These are phyloP conservation scores for Metopia argyrocephala DNA, from an alignment of 2,888 invertebrate genomes.

Conservation along the genomic window DNA sequence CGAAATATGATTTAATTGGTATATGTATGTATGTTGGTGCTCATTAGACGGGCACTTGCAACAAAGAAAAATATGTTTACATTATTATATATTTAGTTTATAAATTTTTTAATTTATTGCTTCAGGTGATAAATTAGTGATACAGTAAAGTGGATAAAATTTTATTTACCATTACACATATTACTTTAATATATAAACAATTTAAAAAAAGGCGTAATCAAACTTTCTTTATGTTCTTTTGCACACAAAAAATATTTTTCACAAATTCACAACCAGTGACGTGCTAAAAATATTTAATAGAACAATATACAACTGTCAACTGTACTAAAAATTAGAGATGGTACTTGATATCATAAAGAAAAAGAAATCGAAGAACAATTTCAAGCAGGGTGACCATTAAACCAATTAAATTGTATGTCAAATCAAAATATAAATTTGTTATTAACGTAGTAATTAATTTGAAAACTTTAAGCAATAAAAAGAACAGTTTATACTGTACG, in stretches of 20 bases:
- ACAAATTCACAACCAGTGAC: constrained; percentile 44
- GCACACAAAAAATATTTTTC: constrained; percentile 13
- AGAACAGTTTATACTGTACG: no score
- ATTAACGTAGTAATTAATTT: no score
- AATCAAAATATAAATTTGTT: no score
- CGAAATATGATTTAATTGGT: constrained; percentile 9
- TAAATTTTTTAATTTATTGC: background rate
- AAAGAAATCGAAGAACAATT: background rate
- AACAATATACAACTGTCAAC: constrained; percentile 24
- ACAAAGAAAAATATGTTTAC: constrained; percentile 8
- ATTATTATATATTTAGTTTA: background rate
- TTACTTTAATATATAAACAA: constrained; percentile 17
- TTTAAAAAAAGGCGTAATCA: constrained; percentile 33
- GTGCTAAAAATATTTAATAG: constrained; percentile 34
- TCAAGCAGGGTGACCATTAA: background rate
- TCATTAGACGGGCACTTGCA: background rate
- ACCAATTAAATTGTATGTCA: background rate
- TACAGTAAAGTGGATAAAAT: no score
- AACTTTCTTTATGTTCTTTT: constrained; percentile 19
- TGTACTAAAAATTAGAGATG: constrained; percentile 29
- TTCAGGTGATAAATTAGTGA: no score
- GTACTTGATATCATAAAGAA: background rate
- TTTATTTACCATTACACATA: constrained; percentile 42
- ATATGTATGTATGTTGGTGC: background rate
- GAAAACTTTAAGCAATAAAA: no score